Conservation (phyloP, 2,113 vertebrate species). For the Gracilinanus agilis region DNA sequence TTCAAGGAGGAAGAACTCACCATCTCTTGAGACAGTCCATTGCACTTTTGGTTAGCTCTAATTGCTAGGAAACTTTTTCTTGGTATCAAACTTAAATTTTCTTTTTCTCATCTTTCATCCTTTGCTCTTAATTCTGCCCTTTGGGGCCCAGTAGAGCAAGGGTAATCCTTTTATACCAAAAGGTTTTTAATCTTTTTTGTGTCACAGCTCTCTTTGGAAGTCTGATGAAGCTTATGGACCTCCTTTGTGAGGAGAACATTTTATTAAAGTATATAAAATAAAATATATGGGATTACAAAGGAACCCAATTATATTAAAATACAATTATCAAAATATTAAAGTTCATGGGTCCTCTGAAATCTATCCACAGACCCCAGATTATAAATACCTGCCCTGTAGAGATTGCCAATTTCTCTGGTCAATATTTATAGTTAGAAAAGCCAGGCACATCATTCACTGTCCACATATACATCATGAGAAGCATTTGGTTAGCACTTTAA, state of each 20-base stretch:
- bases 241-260: neutral
- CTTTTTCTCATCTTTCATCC: neutral
- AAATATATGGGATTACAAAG: neutral
- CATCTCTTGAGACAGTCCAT: neutral
- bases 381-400: neutral
- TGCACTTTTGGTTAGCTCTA: neutral
- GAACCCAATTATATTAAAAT: neutral
- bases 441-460: neutral
- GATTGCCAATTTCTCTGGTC: neutral
- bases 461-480: neutral
- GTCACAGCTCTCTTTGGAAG: neutral
- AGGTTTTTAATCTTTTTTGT: neutral
- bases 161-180: neutral
- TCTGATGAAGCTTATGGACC: neutral
- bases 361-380: neutral
- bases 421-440: neutral
- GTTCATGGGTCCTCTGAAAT: neutral
- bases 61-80: neutral
- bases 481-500: neutral
- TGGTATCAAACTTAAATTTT: neutral
- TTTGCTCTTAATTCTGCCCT: neutral
- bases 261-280: neutral
- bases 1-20: neutral
- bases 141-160: neutral
- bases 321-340: neutral